Evolutionary conservation across 2,888 invertebrate genomes (phyloP).

Genomic region (Heliconius charithonia): DNA sequence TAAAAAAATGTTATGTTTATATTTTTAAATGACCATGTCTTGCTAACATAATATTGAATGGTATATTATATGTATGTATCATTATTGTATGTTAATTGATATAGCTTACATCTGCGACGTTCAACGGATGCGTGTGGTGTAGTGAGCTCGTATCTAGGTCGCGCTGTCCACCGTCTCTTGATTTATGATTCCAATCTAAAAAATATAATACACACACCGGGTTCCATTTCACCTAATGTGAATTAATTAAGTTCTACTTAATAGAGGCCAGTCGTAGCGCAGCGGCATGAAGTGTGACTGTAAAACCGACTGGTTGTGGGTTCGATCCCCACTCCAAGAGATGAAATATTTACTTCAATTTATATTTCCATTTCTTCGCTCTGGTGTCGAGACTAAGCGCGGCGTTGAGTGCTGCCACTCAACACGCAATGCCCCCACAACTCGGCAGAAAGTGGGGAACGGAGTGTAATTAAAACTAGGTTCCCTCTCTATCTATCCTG

Average conservation of each 20-base stretch:
- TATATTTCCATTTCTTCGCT: too few species aligned
- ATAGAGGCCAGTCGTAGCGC: too few species aligned
- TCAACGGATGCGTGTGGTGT: conserved; percentile 33
- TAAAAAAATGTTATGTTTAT: neutral
- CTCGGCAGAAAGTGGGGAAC: too few species aligned
- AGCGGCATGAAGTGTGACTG: too few species aligned
- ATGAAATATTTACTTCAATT: too few species aligned
- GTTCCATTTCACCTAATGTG: neutral
- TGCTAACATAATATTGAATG: conserved; percentile 20
- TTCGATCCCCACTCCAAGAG: too few species aligned
- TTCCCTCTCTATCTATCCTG: too few species aligned
- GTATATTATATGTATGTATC: conserved; percentile 37
- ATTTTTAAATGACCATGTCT: neutral
- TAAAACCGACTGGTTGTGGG: too few species aligned
- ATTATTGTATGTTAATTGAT: conserved; percentile 46
- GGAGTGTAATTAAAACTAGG: too few species aligned
- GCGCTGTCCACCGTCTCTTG: conserved; percentile 3
- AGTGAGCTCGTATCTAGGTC: conserved; percentile 36
- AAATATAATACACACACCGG: neutral
- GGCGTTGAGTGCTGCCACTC: too few species aligned
- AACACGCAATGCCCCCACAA: too few species aligned
- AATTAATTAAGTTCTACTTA: conserved; percentile 10
- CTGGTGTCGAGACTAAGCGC: too few species aligned
- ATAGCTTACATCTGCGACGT: conserved; percentile 39
- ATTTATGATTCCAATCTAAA: conserved; percentile 24